These are phyloP conservation scores for Amyelois transitella DNA, from an alignment of 1,140 invertebrate genomes.

Conservation along the genomic window DNA sequence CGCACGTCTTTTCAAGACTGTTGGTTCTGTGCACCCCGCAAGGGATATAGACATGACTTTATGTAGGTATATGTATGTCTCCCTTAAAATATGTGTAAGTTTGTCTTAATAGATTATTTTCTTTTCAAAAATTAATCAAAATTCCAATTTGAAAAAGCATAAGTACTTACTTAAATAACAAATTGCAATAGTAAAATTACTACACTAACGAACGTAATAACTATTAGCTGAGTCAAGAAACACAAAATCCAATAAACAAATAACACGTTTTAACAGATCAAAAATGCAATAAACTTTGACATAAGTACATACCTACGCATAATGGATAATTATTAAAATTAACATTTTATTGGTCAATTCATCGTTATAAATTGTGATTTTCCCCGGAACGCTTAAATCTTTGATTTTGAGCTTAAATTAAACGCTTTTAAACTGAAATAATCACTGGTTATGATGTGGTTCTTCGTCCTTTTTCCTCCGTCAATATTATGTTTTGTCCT, in stretches of 20 bases:
- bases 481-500: background rate
- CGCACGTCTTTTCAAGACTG: too few species aligned
- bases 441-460: background rate
- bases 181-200: too few species aligned
- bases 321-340: slow-evolving; percentile 41
- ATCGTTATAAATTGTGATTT: slow-evolving; percentile 43
- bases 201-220: too few species aligned
- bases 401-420: slow-evolving; percentile 27
- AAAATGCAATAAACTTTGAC: background rate
- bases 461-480: background rate
- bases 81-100: too few species aligned
- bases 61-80: too few species aligned
- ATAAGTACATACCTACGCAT: background rate
- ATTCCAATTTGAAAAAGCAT: too few species aligned
- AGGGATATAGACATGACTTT: too few species aligned
- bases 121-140: too few species aligned
- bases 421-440: slow-evolving; percentile 34
- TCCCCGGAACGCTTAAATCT: slow-evolving; percentile 8
- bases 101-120: too few species aligned
- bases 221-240: too few species aligned
- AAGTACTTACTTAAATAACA: too few species aligned
- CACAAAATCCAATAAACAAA: background rate
- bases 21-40: too few species aligned
- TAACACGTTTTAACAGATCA: background rate
- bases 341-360: slow-evolving; percentile 52